Conservation (phyloP, 2,888 invertebrate species). For the Drosophila nr. perissopoda region DNA sequence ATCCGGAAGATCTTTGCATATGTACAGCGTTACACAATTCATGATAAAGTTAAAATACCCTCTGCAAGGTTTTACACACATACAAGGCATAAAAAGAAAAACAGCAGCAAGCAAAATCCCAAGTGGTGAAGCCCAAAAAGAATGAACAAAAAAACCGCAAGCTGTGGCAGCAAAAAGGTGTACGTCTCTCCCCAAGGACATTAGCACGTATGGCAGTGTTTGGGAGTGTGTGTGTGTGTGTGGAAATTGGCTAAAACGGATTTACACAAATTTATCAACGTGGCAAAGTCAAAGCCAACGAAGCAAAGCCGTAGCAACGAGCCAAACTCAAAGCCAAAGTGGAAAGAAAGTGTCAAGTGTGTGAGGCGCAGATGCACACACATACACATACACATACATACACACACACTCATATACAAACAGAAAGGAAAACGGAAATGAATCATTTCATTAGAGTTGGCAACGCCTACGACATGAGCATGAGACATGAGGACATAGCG, state of each 20-base stretch:
- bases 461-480: slow-evolving; percentile 77
- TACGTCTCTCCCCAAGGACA: slow-evolving; percentile 73
- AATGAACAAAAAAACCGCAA: slow-evolving; percentile 51
- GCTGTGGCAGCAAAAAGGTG: slow-evolving; percentile 70
- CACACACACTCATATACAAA: slow-evolving; percentile 27
- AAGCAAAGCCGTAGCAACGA: slow-evolving; percentile 61
- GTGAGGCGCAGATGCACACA: slow-evolving; percentile 34
- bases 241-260: slow-evolving; percentile 81
- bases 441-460: slow-evolving; percentile 84
- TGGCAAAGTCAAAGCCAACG: slow-evolving; percentile 72
- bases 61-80: not conserved
- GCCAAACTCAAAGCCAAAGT: slow-evolving; percentile 47
- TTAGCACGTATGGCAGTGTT: slow-evolving; percentile 49
- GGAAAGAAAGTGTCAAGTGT: slow-evolving; percentile 80
- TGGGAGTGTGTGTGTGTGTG: slow-evolving; percentile 18
- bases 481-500: slow-evolving; percentile 56
- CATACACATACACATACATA: slow-evolving; percentile 24
- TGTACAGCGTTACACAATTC: not conserved
- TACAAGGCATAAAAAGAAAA: not conserved
- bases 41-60: not conserved
- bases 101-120: slow-evolving; percentile 37
- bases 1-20: not conserved
- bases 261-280: slow-evolving; percentile 82
- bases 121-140: slow-evolving; percentile 38
- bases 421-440: slow-evolving; percentile 82